Evolutionary conservation across 1,140 invertebrate genomes (phyloP).

Genomic region (Heliothis subflexa): DNA sequence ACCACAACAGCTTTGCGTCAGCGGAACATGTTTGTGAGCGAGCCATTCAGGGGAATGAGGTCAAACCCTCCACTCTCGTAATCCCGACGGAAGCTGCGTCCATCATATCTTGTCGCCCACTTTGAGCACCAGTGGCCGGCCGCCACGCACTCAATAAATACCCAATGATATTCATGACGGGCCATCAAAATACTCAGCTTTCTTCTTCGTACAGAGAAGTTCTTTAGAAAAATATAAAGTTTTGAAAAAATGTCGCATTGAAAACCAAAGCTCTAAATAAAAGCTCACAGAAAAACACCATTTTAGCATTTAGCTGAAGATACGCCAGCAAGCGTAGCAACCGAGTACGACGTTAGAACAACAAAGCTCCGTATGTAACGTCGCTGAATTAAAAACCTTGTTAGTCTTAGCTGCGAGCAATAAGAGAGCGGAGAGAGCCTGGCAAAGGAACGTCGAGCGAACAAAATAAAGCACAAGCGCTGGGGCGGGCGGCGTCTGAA

Average conservation of each 20-base stretch:
- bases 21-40: constrained; percentile 27
- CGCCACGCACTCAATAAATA: constrained; percentile 64
- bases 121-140: constrained; percentile 13
- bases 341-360: constrained; percentile 47
- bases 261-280: neutral
- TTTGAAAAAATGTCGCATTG: no score
- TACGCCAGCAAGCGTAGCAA: constrained; percentile 6
- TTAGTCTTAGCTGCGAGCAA: constrained; percentile 78
- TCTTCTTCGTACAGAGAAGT: neutral
- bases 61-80: constrained; percentile 35
- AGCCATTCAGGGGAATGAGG: constrained; percentile 28
- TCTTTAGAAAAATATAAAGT: no score
- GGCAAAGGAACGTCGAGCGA: constrained; percentile 74
- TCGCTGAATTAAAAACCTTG: constrained; percentile 83
- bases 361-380: constrained; percentile 63
- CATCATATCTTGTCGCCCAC: constrained; percentile 40
- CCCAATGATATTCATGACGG: constrained; percentile 70
- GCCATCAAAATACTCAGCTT: constrained; percentile 44
- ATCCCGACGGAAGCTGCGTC: constrained; percentile 48
- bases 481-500: constrained; percentile 59
- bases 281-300: constrained; percentile 25
- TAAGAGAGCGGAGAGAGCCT: constrained; percentile 76
- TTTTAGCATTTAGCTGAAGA: constrained; percentile 2
- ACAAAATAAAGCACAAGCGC: constrained; percentile 77
- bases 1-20: constrained; percentile 5